Evolutionary conservation across 1,140 invertebrate species (phyloP).

Genomic region (Oncopeltus fasciatus): DNA sequence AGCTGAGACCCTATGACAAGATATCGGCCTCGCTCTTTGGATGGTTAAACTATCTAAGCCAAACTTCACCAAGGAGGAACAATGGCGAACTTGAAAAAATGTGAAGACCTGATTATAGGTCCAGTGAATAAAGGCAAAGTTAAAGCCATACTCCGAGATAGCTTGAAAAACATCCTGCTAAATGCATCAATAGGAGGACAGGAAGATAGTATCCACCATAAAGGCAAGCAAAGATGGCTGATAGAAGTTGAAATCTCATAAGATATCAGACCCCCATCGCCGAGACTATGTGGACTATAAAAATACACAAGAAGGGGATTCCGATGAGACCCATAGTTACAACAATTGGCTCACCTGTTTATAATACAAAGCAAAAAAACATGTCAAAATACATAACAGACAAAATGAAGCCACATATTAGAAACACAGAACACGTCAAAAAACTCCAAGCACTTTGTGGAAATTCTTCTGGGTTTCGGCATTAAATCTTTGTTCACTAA

Average conservation of each 20-base stretch:
- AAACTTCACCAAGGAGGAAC: neutral
- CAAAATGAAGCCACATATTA: too few species aligned
- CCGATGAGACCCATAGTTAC: too few species aligned
- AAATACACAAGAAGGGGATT: too few species aligned
- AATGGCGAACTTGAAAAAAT: neutral
- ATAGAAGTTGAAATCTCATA: neutral
- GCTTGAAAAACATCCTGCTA: conserved; percentile 17
- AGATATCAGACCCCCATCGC: too few species aligned
- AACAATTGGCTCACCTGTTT: too few species aligned
- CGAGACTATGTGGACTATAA: too few species aligned
- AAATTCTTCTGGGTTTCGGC: too few species aligned
- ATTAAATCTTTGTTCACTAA: too few species aligned
- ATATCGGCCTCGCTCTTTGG: neutral
- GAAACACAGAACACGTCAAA: too few species aligned
- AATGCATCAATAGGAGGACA: conserved; percentile 1
- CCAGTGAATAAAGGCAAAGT: conserved; percentile 25
- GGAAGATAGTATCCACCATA: neutral
- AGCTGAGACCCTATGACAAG: neutral
- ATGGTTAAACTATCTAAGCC: neutral
- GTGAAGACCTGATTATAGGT: conserved; percentile 18
- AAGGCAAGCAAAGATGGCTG: neutral
- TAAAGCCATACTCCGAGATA: conserved; percentile 19
- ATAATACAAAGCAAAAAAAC: too few species aligned
- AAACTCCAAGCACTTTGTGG: too few species aligned
- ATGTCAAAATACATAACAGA: too few species aligned